phyloP scores from a whole-genome alignment of 2,113 vertebrate genomes.

The Scortum barcoo region DNA sequence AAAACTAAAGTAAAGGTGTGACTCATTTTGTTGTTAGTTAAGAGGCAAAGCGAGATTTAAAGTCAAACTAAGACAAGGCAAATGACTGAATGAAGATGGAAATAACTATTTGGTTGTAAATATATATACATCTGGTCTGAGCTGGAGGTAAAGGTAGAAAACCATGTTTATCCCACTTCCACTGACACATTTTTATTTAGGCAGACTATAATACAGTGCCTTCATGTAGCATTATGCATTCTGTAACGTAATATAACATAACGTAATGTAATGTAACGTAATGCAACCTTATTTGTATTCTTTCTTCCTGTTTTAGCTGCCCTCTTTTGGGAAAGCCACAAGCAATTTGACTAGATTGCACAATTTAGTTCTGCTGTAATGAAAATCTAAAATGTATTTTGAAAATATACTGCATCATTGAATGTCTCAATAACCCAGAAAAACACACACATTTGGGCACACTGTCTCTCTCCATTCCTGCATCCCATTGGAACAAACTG shows the following conservation, averaged over 20 bases:
- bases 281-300: slow-evolving; percentile 10
- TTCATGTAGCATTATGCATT: not conserved
- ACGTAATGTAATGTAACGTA: too few relatives aligned
- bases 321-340: not conserved
- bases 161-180: not conserved
- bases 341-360: not conserved
- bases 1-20: not conserved
- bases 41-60: too few relatives aligned
- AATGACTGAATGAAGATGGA: not conserved
- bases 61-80: too few relatives aligned
- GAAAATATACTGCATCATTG: not conserved
- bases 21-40: not conserved
- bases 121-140: not conserved
- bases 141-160: not conserved
- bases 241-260: too few relatives aligned
- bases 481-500: not conserved
- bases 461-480: not conserved
- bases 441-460: not conserved
- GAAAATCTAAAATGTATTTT: slow-evolving; percentile 10
- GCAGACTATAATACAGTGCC: too few relatives aligned
- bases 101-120: not conserved
- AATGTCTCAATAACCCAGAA: not conserved
- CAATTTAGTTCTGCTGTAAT: not conserved
- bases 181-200: too few relatives aligned
- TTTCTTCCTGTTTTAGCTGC: not conserved